Percentiles rank a stretch among this genome's conserved stretches.
phyloP scores from a whole-genome alignment of 2,888 invertebrate species.

The Octodonta nipae region DNA sequence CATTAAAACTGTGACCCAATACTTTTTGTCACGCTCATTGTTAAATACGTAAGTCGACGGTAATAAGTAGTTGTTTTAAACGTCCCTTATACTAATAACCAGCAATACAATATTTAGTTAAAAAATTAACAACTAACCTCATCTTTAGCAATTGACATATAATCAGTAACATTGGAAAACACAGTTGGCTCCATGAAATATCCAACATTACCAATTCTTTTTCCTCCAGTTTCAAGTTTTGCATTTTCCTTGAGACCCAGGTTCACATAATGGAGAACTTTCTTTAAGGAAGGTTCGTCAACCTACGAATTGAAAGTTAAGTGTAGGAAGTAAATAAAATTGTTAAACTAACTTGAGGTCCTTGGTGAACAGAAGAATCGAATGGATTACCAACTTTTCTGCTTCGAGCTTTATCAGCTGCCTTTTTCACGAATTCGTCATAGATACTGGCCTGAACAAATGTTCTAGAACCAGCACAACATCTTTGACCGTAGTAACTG shows the following conservation, averaged over 20 bases:
- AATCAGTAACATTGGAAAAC: conserved; percentile 62
- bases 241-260: conserved; percentile 70
- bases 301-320: conserved; percentile 43
- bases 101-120: too few species aligned
- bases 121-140: too few species aligned
- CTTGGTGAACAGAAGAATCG: conserved; percentile 51
- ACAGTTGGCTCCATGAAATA: conserved; percentile 68
- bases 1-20: too few species aligned
- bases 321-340: too few species aligned
- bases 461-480: conserved; percentile 77
- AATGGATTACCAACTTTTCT: conserved; percentile 75
- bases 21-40: too few species aligned
- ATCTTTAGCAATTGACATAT: conserved; percentile 63
- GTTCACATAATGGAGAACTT: conserved; percentile 61
- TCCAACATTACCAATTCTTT: conserved; percentile 51
- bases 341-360: conserved; percentile 52
- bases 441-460: conserved; percentile 80
- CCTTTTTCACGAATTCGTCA: conserved; percentile 67
- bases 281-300: conserved; percentile 59
- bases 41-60: too few species aligned
- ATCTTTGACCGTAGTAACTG: conserved; percentile 65
- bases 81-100: too few species aligned
- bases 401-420: conserved; percentile 52
- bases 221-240: conserved; percentile 62
- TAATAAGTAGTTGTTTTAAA: too few species aligned